Evolutionary conservation across 2,888 invertebrate genomes (phyloP).

Genomic region (Leptinotarsa juncta): DNA sequence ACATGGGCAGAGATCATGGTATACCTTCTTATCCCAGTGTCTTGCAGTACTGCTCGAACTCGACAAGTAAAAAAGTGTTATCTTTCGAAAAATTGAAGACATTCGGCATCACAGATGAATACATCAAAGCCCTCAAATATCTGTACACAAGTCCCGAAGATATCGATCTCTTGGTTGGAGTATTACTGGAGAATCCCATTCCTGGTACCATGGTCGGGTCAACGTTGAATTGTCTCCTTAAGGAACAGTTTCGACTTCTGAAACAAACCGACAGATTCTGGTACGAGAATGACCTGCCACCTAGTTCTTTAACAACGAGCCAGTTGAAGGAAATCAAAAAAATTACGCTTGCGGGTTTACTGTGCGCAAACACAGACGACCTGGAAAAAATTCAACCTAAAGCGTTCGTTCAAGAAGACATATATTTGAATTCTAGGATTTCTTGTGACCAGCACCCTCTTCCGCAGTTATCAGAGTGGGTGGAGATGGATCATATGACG

Average conservation of each 20-base stretch:
- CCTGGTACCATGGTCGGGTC: conserved; percentile 85
- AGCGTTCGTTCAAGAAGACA: conserved; percentile 86
- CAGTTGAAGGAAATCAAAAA: conserved; percentile 86
- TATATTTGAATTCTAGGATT: conserved; percentile 82
- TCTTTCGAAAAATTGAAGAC: conserved; percentile 69
- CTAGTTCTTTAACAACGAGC: conserved; percentile 81
- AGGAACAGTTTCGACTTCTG: conserved; percentile 83
- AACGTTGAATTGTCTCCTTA: conserved; percentile 87
- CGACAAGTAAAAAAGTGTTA: conserved; percentile 48
- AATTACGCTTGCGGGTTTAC: conserved; percentile 80
- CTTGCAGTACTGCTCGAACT: conserved; percentile 73
- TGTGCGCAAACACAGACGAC: conserved; percentile 81
- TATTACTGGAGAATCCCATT: conserved; percentile 81
- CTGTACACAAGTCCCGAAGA: conserved; percentile 81
- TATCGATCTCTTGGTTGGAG: conserved; percentile 87
- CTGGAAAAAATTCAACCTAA: conserved; percentile 82
- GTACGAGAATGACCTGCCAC: conserved; percentile 95
- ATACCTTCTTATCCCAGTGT: conserved; percentile 79
- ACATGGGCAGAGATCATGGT: conserved; percentile 83
- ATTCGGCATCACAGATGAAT: conserved; percentile 69
- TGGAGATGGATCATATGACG: conserved; percentile 74
- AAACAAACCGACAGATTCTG: conserved; percentile 92
- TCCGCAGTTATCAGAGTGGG: conserved; percentile 79
- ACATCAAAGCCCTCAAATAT: conserved; percentile 74
- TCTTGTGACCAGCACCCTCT: conserved; percentile 79